Evolutionary conservation across 2,888 invertebrate genomes (phyloP), one percentile per base, ranked within the genome.

Genomic region (Epinotia nisella): DNA sequence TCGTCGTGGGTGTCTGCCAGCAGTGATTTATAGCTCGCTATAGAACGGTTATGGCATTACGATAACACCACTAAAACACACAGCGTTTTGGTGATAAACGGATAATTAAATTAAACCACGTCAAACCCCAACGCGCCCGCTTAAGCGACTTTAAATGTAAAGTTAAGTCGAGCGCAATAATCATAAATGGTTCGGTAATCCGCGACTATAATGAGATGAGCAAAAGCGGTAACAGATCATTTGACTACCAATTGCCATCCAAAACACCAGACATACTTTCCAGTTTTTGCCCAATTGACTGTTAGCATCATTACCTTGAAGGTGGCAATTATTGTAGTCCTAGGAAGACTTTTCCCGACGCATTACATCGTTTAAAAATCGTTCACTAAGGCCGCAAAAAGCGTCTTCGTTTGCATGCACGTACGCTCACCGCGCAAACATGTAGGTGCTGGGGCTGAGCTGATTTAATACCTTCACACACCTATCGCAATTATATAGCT

Each of bases 1-100:
- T 80, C 90, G 83, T 86, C 89, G 90, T 90, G 92, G 91, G 92
- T 91, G 93, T 91, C 88, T 89, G 69, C 82, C 70, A 59, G 76
- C 70, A 59, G 76, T 87, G 90, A 90, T 90, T 91, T 90, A 91
- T 86, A 82, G 82, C 83, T 75, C 76, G 77, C 80, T 83, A 79
- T 78, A 70, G 76, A 79, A 80, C 82, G 79, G 80, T 83, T 85
- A 85, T 83, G 79, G 82, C 82, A 81, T 88, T 86, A 85, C 82
- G 83, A 85, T 87, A 85, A 83, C 83, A 78, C 80, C 80, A 83
- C 79, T 82, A 82, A 83, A 85, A 82, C 79, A 77, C 73, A 76
- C 74, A 76, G 67, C 61, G 74, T 78, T 66, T 70, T 65, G 35
- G 64, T 66, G 60, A 71, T 74, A 68, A 62, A 61, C 21, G 29